phyloP scores from a whole-genome alignment of 1,140 invertebrate genomes.

The Dendrolimus punctatus region DNA sequence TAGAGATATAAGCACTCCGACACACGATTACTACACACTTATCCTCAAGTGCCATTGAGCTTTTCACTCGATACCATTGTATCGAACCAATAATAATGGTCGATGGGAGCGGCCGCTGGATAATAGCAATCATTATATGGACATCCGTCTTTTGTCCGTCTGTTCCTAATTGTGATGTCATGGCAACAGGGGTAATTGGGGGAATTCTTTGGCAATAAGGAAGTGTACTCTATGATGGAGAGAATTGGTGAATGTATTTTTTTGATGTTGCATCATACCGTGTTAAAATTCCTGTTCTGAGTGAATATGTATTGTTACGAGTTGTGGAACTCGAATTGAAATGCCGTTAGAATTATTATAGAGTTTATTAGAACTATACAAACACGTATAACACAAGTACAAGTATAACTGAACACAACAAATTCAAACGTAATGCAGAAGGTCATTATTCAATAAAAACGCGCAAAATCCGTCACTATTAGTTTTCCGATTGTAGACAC shows the following conservation, averaged over 20 bases:
- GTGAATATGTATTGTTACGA: too few relatives aligned
- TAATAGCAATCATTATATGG: constrained; percentile 41
- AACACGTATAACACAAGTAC: too few relatives aligned
- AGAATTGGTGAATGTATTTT: neutral
- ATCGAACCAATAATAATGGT: constrained; percentile 7
- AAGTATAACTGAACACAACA: too few relatives aligned
- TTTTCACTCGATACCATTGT: constrained; percentile 9
- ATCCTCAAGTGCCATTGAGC: constrained; percentile 2
- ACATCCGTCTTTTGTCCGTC: constrained; percentile 40
- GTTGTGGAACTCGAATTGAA: too few relatives aligned
- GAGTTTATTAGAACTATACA: too few relatives aligned
- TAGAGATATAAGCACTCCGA: neutral
- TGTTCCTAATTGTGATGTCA: constrained; percentile 35
- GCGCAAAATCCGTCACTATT: too few relatives aligned
- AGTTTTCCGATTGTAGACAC: too few relatives aligned
- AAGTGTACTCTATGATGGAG: constrained; percentile 1
- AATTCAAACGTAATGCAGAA: too few relatives aligned
- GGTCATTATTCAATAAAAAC: too few relatives aligned
- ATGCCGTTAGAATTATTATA: too few relatives aligned
- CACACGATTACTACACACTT: neutral
- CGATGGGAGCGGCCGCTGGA: constrained; percentile 22
- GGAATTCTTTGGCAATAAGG: constrained; percentile 2
- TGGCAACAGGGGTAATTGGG: constrained; percentile 28
- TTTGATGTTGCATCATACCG: too few relatives aligned
- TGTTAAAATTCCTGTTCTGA: too few relatives aligned